Base-by-base conservation (phyloP, 2,888 invertebrate species). In the Ferrisia virgata region DNA sequence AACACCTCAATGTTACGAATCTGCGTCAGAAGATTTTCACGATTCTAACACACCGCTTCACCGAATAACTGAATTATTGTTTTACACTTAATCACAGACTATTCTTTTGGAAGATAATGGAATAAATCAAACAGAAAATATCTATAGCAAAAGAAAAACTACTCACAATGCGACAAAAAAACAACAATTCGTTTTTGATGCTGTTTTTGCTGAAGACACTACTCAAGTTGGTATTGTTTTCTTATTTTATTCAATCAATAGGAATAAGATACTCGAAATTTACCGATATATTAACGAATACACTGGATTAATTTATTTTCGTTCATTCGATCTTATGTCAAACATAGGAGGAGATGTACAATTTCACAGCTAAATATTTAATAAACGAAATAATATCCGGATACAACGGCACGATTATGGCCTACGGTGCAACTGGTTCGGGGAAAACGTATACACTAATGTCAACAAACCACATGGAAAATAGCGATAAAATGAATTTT, bases 401-500 rank as follows among this genome's bases (percentile, higher is more conserved):
- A 0, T 96, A 94, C 88, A 97, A 97, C 87, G 98, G 96, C 0
- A 97, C 98, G 0, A 97, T 98, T 33, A 98, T 98, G 89, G 98
- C 98, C 0, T 98, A 97, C 88, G 96, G 96, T 5, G 94, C 96
- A 4, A 97, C 96, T 47, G 96, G 96, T 0, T 94, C 96, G 3
- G 97, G 97, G 39, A 97, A 97, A 89, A 97, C 97, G 0, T 93
- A 95, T 89, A 97, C 96, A 9, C 96, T 97, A 96, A 92, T 94
- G 82, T 36, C 82, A 11, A 64, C 64, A 13, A 64, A 64, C 28
- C 15, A 64, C 15, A 1, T 64, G 28, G 64, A 64, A 64, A 64
- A 64, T 6, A 64, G 64, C 15, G 64, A 64, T 13, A 28, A 64
- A 64, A 82, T 82, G 40, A 82, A 82, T 28, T 82, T 69, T 40